These are phyloP conservation scores for Oryzias celebensis DNA, from an alignment of 2,113 vertebrate genomes.

Conservation along the genomic window DNA sequence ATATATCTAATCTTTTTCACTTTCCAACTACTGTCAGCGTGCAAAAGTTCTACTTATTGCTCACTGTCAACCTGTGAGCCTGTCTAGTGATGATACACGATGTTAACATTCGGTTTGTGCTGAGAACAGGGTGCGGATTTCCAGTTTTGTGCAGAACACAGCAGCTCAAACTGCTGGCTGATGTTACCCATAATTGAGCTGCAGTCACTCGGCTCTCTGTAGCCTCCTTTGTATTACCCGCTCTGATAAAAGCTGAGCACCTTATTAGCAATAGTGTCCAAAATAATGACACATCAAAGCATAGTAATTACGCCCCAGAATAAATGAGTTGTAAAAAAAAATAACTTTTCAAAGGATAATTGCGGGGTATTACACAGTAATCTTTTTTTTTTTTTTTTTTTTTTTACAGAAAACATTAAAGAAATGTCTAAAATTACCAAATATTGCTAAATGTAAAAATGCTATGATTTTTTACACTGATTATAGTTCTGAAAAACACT, in stretches of 20 bases:
- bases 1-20: background rate
- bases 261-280: constrained; percentile 40
- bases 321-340: background rate
- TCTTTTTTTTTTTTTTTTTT: no score
- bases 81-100: background rate
- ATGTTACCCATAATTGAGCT: constrained; percentile 50
- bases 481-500: no score
- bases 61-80: background rate
- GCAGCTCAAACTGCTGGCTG: constrained; percentile 26
- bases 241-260: constrained; percentile 27
- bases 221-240: constrained; percentile 40
- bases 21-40: background rate
- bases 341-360: constrained; percentile 16
- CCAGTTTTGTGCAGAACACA: constrained; percentile 25
- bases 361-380: constrained; percentile 3
- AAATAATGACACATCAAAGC: constrained; percentile 15
- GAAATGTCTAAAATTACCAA: no score
- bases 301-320: constrained; percentile 7
- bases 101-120: background rate
- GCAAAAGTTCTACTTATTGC: background rate
- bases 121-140: background rate
- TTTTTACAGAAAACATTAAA: no score
- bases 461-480: no score
- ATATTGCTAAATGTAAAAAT: no score
- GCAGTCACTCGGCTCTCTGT: constrained; percentile 27